Evolutionary conservation across 2,888 invertebrate species (phyloP), one percentile per base, ranked within the genome.

Genomic region (Pegoplata infirma): DNA sequence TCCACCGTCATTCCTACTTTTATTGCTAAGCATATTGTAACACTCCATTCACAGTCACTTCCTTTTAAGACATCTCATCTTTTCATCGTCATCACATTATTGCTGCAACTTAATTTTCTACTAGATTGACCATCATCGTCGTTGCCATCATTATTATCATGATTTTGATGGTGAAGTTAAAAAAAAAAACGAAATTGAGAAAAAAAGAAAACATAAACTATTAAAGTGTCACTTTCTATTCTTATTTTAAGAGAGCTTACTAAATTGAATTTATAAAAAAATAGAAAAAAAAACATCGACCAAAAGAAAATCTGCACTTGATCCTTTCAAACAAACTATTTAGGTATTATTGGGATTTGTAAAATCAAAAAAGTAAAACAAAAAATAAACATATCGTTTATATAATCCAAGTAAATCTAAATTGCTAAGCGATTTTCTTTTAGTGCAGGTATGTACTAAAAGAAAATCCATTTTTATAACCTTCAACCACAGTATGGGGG

Each of bases 61-160:
- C 16, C 2, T 58, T 49, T 53, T 19, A 25, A 47, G 17, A 47
- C 61, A n/a, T 55, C n/a, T n/a, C 59, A 61, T 21, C 28, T 51
- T 53, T 56, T 61, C 47, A 56, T 28, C 58, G 64, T 51, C 73
- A 73, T 64, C 58, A 25, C 59, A 74, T 71, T 75, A 79, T 49
- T 66, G n/a, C n/a, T n/a, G 55, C 55, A 71, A 79, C 74, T 79
- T 75, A 79, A 79, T 79, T 79, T 79, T 79, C 74, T 71, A 61
- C 74, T 49, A 77, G 74, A 79, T 74, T 79, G 78, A 75, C 78
- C 78, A 79, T 47, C 69, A 71, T 14, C 12, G n/a, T n/a, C n/a
- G n/a, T n/a, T n/a, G 44, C 58, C 76, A 76, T 44, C 47, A 55
- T 14, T 21, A n/a, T n/a, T n/a, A n/a, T n/a, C n/a, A n/a, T n/a